These are phyloP conservation scores for Oscheius sp. DNA, from an alignment of 2,888 invertebrate species.

Conservation along the genomic window DNA sequence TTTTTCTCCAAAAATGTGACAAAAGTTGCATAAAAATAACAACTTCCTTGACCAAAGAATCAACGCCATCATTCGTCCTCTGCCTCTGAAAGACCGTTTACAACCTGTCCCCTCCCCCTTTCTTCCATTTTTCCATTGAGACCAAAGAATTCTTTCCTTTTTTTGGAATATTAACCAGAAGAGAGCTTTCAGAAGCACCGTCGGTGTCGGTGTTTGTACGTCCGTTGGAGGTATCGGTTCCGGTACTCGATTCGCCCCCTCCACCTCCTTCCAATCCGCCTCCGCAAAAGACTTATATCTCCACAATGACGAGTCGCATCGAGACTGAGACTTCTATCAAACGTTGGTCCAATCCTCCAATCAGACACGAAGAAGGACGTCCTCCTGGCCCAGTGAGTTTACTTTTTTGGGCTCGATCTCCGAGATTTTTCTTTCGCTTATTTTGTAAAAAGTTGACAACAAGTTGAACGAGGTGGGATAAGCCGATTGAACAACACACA, in stretches of 20 bases:
- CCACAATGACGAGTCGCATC: conserved; percentile 56
- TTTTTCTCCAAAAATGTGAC: too few relatives aligned
- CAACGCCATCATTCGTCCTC: too few relatives aligned
- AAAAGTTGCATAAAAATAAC: too few relatives aligned
- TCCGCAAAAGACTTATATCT: conserved; percentile 43
- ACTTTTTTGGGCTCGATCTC: not conserved
- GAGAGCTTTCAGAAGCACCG: conserved; percentile 22
- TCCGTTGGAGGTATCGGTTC: conserved; percentile 50
- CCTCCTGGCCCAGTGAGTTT: conserved; percentile 58
- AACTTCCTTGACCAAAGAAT: too few relatives aligned
- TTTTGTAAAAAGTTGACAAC: too few relatives aligned
- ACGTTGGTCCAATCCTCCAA: conserved; percentile 54
- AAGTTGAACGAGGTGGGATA: too few relatives aligned
- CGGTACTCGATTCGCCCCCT: conserved; percentile 26
- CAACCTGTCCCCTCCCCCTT: too few relatives aligned
- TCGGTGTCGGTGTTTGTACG: conserved; percentile 45
- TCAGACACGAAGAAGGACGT: conserved; percentile 49
- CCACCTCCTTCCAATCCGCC: conserved; percentile 7
- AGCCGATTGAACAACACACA: too few relatives aligned
- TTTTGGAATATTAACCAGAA: not conserved
- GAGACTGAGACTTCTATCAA: conserved; percentile 51
- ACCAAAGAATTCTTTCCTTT: not conserved
- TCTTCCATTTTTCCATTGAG: too few relatives aligned
- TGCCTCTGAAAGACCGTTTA: too few relatives aligned
- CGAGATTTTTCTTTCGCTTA: too few relatives aligned